Evolutionary conservation across 2,888 invertebrate genomes (phyloP), one percentile per base, ranked within the genome.

Genomic region (Scotopteryx bipunctaria): DNA sequence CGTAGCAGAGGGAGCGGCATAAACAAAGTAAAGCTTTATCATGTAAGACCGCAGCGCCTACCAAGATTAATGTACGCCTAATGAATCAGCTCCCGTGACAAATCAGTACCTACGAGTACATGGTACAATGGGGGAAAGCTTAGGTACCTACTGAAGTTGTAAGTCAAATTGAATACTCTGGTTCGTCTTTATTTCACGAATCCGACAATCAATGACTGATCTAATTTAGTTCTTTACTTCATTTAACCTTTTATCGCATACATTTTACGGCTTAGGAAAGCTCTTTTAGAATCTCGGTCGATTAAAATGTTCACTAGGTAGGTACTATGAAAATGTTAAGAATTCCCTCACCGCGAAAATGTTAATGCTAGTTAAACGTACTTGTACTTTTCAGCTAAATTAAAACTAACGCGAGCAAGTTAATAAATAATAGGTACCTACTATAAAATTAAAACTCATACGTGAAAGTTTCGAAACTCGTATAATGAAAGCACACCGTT

Each of bases 41-140:
- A 70, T 67, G 69, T 67, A 66, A 66, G 64, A 55, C 56, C 64
- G 73, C 67, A 69, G 72, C 73, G 69, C 71, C 67, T 64, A 72
- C 70, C 64, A 74, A 83, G 83, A 83, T 85, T 84, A 83, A 85
- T 83, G 83, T 73, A 69, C 70, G 71, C 59, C 76, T 82, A 83
- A 83, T 85, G 84, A 86, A 83, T 85, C 84, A 83, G 83, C 82
- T 74, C 60, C 69, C 69, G 81, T 81, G 84, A 86, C 85, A 85
- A 85, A 86, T 86, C 83, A 81, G 80, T 71, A 69, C 70, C 61
- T 67, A 66, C 38, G 11, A 33, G 51, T 21, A 36, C 62, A 55
- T 41, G 43, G 46, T 40, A 57, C 47, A 33, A 55, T 58, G 67
- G 66, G 67, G 69, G 64, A 61, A 55, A n/a, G n/a, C n/a, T n/a